phyloP scores from a whole-genome alignment of 2,888 invertebrate species.

The Anodontia alba region DNA sequence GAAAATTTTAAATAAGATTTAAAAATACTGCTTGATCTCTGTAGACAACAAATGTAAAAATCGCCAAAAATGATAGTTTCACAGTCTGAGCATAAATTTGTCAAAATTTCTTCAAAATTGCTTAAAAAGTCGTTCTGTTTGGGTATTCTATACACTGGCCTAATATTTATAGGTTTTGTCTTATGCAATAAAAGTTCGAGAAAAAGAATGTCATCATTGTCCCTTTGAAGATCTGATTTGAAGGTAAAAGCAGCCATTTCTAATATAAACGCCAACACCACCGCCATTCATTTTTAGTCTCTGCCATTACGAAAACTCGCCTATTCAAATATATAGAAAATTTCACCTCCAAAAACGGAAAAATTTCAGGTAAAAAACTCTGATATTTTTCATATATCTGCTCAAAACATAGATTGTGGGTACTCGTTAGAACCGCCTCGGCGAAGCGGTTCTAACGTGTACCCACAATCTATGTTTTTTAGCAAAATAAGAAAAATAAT shows the following conservation, averaged over 20 bases:
- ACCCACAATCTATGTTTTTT: no score
- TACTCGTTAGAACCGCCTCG: no score
- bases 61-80: slow-evolving; percentile 15
- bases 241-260: slow-evolving; percentile 25
- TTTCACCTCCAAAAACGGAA: no score
- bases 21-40: slow-evolving; percentile 7
- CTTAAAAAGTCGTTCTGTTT: slow-evolving; percentile 28
- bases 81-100: slow-evolving; percentile 17
- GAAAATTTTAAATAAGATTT: neutral
- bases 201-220: slow-evolving; percentile 23
- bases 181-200: slow-evolving; percentile 31
- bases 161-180: slow-evolving; percentile 34
- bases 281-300: slow-evolving; percentile 33
- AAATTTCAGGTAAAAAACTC: no score
- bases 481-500: no score
- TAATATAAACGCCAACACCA: slow-evolving; percentile 32
- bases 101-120: slow-evolving; percentile 18
- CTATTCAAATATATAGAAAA: no score
- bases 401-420: no score
- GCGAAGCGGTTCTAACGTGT: no score
- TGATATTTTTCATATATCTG: no score
- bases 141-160: slow-evolving; percentile 27
- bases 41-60: slow-evolving; percentile 17
- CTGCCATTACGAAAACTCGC: no score
- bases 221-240: slow-evolving; percentile 25